Conservation (phyloP, 2,888 invertebrate species). For the Ichneumon xanthorius region DNA sequence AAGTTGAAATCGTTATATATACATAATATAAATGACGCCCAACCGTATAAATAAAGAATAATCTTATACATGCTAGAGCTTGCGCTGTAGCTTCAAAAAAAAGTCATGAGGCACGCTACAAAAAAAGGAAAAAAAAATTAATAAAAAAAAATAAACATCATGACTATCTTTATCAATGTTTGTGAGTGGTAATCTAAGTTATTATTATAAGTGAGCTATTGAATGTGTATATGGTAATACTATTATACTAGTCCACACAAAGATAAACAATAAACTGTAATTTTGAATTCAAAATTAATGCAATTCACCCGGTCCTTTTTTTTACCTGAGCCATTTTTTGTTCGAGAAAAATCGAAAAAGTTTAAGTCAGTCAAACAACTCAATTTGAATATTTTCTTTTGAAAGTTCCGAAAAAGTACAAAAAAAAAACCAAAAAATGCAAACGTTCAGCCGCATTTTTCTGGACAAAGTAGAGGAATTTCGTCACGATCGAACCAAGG, state of each 20-base stretch:
- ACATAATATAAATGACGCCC: conserved; percentile 62
- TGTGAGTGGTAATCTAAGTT: conserved; percentile 84
- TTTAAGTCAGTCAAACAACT: not conserved
- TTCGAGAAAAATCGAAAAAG: not conserved
- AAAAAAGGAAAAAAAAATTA: conserved; percentile 62
- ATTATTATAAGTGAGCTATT: conserved; percentile 84
- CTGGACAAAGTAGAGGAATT: too few relatives aligned
- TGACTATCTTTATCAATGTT: conserved; percentile 84
- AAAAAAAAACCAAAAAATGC: too few relatives aligned
- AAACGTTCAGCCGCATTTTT: too few relatives aligned
- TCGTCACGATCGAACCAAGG: too few relatives aligned
- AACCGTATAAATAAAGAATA: conserved; percentile 72
- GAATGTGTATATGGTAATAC: conserved; percentile 84
- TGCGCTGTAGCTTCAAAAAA: conserved; percentile 82
- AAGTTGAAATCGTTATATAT: conserved; percentile 61
- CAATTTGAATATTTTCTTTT: not conserved
- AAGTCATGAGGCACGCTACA: conserved; percentile 80
- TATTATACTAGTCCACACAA: conserved; percentile 84
- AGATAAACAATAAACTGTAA: conserved; percentile 84
- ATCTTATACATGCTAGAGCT: conserved; percentile 83
- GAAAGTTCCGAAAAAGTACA: too few relatives aligned
- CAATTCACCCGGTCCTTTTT: conserved; percentile 11
- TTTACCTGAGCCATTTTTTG: not conserved
- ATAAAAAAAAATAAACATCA: conserved; percentile 77
- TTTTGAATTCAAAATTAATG: conserved; percentile 82